These are phyloP conservation scores for Lamprotornis superbus DNA, from an alignment of 2,113 vertebrate genomes.

Conservation along the genomic window DNA sequence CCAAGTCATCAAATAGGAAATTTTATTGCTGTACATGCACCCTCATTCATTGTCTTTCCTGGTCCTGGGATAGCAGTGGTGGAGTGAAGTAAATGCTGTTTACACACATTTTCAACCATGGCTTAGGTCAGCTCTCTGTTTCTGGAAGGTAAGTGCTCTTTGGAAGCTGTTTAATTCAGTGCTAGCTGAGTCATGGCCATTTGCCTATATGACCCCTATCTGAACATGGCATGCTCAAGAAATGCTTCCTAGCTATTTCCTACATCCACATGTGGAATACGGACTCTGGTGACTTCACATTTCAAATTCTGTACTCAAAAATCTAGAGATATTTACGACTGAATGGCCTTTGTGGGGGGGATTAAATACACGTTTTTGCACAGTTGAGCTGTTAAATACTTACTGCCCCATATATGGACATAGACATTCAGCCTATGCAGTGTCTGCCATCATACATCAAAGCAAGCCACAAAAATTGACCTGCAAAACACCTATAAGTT, in stretches of 20 bases:
- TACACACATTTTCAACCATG: background rate
- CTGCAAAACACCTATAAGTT: background rate
- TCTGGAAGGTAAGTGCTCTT: background rate
- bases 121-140: background rate
- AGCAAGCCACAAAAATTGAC: background rate
- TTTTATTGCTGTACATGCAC: background rate
- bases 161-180: background rate
- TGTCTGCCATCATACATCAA: background rate
- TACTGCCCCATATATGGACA: background rate
- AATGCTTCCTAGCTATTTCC: background rate
- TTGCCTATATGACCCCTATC: background rate
- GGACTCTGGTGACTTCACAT: background rate
- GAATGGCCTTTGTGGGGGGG: background rate
- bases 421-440: background rate
- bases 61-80: background rate
- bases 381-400: background rate
- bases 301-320: background rate
- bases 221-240: rapidly evolving
- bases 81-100: background rate
- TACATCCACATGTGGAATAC: background rate
- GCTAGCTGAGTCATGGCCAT: background rate
- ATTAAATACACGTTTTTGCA: background rate
- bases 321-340: background rate
- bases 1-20: background rate
- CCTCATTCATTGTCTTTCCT: background rate